These are phyloP conservation scores for Scalopus aquaticus DNA, from an alignment of 2,113 vertebrate genomes.

Conservation along the genomic window DNA sequence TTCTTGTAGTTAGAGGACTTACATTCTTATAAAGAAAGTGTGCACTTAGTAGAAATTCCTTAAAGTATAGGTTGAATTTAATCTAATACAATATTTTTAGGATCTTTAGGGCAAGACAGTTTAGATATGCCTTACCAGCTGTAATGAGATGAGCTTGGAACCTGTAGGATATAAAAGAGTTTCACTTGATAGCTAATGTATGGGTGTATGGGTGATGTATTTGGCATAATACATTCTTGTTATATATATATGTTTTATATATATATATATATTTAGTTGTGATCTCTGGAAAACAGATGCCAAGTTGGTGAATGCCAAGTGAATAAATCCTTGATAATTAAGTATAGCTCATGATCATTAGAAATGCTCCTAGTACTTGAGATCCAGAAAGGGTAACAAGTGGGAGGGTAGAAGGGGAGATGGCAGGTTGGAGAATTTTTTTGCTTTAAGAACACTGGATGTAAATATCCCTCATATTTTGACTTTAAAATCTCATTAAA, in stretches of 20 bases:
- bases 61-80: background rate
- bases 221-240: background rate
- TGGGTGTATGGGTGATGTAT: background rate
- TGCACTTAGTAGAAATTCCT: background rate
- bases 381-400: background rate
- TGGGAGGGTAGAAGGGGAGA: too few species aligned
- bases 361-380: background rate
- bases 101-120: background rate
- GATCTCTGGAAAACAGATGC: background rate
- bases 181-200: background rate
- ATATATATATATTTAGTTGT: background rate
- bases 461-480: background rate
- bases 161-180: background rate
- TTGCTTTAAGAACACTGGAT: background rate
- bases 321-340: background rate
- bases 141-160: background rate
- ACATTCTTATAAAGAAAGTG: constrained; percentile 24
- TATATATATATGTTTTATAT: background rate
- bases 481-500: background rate
- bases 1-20: background rate
- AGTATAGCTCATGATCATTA: background rate
- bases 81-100: background rate
- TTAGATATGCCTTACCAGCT: background rate
- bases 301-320: too few species aligned
- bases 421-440: background rate